These are phyloP conservation scores for Mamestra brassicae DNA, from an alignment of 2,888 invertebrate species.

Conservation along the genomic window DNA sequence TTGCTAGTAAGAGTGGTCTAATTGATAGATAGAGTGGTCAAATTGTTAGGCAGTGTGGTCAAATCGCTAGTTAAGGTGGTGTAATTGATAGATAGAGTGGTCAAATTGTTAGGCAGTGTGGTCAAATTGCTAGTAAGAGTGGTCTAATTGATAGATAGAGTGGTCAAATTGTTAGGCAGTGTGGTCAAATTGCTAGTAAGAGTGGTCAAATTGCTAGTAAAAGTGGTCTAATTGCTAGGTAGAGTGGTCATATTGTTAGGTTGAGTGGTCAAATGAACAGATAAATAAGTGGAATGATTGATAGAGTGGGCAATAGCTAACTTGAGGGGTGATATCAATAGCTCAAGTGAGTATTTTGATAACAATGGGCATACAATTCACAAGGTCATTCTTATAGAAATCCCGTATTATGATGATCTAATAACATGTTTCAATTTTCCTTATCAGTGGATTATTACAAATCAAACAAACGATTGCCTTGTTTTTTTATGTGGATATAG, in stretches of 20 bases:
- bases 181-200: background rate
- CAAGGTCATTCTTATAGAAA: background rate
- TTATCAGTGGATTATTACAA: background rate
- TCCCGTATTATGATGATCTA: background rate
- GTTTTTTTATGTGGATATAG: too few relatives aligned
- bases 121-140: too few relatives aligned
- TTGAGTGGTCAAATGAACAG: too few relatives aligned
- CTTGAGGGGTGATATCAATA: background rate
- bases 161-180: too few relatives aligned
- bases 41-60: too few relatives aligned
- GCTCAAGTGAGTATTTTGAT: too few relatives aligned
- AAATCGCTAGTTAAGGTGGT: too few relatives aligned
- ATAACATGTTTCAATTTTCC: constrained; percentile 19
- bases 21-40: background rate
- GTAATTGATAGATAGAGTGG: background rate
- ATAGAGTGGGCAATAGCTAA: too few relatives aligned
- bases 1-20: background rate
- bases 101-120: too few relatives aligned
- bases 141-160: background rate
- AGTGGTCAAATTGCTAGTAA: background rate
- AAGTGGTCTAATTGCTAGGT: background rate
- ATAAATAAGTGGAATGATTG: background rate
- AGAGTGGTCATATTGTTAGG: background rate
- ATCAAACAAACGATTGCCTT: constrained; percentile 21
- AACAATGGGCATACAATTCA: background rate